phyloP scores from a whole-genome alignment of 2,797 vertebrate species.

The Gobionotothen gibberifrons region DNA sequence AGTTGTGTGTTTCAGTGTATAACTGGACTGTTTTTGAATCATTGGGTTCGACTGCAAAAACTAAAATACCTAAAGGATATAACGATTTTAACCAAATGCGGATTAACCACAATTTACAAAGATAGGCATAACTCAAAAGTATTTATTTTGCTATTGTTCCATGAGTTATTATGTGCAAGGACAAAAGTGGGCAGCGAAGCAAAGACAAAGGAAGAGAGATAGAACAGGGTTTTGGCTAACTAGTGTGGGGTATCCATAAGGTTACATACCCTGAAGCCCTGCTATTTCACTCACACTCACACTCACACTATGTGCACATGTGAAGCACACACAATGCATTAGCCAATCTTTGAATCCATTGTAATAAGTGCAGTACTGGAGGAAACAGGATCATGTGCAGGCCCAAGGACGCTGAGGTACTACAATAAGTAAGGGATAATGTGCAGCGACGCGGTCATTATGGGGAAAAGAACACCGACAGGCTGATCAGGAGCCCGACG shows the following conservation, averaged over 20 bases:
- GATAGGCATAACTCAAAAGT: slow-evolving; percentile 4
- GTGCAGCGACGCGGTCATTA: no score
- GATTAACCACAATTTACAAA: slow-evolving; percentile 8
- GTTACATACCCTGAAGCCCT: slow-evolving; percentile 67
- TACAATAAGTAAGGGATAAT: no score
- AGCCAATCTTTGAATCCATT: slow-evolving; percentile 59
- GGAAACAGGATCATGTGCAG: slow-evolving; percentile 34
- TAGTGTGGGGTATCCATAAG: slow-evolving; percentile 55
- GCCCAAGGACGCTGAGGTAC: slow-evolving; percentile 29
- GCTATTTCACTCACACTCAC: slow-evolving; percentile 30
- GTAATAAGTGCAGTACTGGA: slow-evolving; percentile 64
- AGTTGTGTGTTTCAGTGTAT: neutral
- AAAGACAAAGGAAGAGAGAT: slow-evolving; percentile 14
- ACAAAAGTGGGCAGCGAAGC: slow-evolving; percentile 22
- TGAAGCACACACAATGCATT: slow-evolving; percentile 51
- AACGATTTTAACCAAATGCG: slow-evolving; percentile 5
- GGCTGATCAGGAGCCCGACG: no score
- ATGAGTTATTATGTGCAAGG: slow-evolving; percentile 25
- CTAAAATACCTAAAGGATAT: slow-evolving; percentile 3
- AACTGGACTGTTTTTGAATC: slow-evolving; percentile 13
- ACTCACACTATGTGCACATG: slow-evolving; percentile 18
- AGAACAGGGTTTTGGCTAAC: slow-evolving; percentile 41
- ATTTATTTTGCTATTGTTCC: neutral
- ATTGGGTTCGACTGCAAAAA: neutral
- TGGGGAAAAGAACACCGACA: no score